Conservation (phyloP, 2,113 vertebrate genomes). For the Phalacrocorax aristotelis region DNA sequence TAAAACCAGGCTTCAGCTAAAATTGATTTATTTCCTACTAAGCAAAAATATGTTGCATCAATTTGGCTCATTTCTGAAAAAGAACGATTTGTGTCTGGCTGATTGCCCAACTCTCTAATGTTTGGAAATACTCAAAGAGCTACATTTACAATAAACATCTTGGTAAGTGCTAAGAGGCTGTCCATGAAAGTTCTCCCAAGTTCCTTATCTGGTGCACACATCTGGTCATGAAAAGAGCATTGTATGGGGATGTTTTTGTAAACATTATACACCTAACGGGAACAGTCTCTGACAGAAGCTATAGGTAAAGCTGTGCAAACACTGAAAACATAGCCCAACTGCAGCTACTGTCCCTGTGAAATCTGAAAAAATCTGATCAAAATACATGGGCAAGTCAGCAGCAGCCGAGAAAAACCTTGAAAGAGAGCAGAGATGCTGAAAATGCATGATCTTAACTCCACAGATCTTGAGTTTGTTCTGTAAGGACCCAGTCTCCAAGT, state of each 20-base stretch:
- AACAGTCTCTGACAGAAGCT: background rate
- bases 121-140: background rate
- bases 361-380: background rate
- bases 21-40: fast-evolving
- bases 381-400: background rate
- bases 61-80: background rate
- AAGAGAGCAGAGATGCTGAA: background rate
- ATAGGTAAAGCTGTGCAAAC: background rate
- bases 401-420: background rate
- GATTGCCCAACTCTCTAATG: background rate
- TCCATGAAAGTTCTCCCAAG: background rate
- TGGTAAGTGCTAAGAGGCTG: background rate
- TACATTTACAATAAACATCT: background rate
- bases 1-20: background rate
- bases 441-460: background rate
- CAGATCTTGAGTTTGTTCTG: background rate
- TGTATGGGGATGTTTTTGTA: background rate
- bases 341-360: background rate
- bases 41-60: background rate
- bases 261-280: background rate
- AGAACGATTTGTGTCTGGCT: background rate
- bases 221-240: background rate
- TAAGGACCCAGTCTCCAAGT: background rate
- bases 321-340: background rate
- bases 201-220: background rate